phyloP scores from a whole-genome alignment of 2,888 invertebrate species.

The Ochlodes sylvanus region DNA sequence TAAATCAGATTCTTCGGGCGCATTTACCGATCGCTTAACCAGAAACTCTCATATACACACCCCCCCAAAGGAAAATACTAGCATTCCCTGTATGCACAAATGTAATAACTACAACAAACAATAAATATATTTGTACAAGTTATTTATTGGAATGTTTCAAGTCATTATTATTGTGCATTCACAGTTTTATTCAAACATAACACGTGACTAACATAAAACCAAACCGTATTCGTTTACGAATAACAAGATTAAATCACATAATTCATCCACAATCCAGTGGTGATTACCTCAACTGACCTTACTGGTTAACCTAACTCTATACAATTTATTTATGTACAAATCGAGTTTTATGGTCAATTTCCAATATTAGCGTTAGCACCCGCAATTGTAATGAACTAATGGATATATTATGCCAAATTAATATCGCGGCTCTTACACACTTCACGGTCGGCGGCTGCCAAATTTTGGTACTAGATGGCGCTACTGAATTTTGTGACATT shows the following conservation, averaged over 20 bases:
- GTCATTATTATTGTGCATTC: constrained; percentile 30
- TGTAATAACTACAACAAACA: constrained; percentile 32
- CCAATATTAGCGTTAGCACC: constrained; percentile 67
- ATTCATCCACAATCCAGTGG: constrained; percentile 8
- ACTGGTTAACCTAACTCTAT: constrained; percentile 54
- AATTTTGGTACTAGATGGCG: too few relatives aligned
- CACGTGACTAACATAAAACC: constrained; percentile 11
- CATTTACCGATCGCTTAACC: neutral
- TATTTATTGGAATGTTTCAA: constrained; percentile 33
- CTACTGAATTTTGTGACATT: too few relatives aligned
- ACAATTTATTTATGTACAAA: constrained; percentile 67
- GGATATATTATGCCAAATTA: constrained; percentile 60
- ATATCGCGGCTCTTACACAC: constrained; percentile 7
- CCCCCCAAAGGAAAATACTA: neutral
- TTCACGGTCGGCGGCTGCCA: neutral
- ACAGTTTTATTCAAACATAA: constrained; percentile 9
- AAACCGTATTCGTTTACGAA: constrained; percentile 62
- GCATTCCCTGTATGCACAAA: constrained; percentile 27
- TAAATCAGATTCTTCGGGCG: constrained; percentile 11
- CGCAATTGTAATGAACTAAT: constrained; percentile 63
- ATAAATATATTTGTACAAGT: constrained; percentile 21
- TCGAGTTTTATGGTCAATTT: constrained; percentile 50
- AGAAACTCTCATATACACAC: neutral
- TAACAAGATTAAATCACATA: constrained; percentile 40
- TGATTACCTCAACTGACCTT: constrained; percentile 45